phyloP scores from a whole-genome alignment of 2,888 invertebrate genomes.

The Argynnis bischoffii region DNA sequence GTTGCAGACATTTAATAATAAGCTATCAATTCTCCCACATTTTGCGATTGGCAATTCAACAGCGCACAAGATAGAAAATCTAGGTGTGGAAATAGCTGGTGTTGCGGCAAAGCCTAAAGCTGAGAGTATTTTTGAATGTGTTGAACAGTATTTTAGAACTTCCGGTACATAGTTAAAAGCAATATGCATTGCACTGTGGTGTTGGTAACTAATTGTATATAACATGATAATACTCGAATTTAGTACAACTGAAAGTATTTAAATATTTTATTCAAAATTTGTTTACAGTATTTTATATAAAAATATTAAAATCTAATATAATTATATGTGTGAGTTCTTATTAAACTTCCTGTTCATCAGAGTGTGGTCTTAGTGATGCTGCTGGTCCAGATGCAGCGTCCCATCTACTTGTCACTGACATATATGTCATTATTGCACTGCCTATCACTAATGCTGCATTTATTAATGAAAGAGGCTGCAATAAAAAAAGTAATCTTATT shows the following conservation, averaged over 20 bases:
- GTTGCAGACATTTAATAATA: slow-evolving; percentile 68
- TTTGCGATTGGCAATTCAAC: slow-evolving; percentile 77
- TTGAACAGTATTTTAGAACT: slow-evolving; percentile 55
- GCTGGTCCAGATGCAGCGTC: slow-evolving; percentile 45
- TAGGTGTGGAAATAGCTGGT: slow-evolving; percentile 71
- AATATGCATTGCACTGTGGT: slow-evolving; percentile 41
- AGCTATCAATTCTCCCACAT: slow-evolving; percentile 60
- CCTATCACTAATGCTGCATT: slow-evolving; percentile 48
- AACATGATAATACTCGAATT: slow-evolving; percentile 35
- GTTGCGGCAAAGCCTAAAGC: slow-evolving; percentile 62
- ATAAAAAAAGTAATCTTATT: slow-evolving; percentile 6
- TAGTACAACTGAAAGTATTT: slow-evolving; percentile 34
- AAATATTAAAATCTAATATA: slow-evolving; percentile 2
- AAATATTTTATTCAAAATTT: slow-evolving; percentile 36
- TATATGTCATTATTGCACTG: slow-evolving; percentile 52
- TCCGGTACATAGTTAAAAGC: slow-evolving; percentile 42
- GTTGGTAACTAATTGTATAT: slow-evolving; percentile 42
- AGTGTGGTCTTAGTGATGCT: slow-evolving; percentile 36
- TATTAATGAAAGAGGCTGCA: slow-evolving; percentile 51
- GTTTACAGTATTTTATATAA: slow-evolving; percentile 25
- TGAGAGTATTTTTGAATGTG: slow-evolving; percentile 59
- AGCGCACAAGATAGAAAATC: slow-evolving; percentile 70
- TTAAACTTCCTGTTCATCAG: slow-evolving; percentile 32
- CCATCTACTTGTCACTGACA: slow-evolving; percentile 50
- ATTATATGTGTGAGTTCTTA: background rate